These are phyloP conservation scores for Sitobion miscanthi DNA, from an alignment of 1,140 invertebrate genomes.

Conservation along the genomic window DNA sequence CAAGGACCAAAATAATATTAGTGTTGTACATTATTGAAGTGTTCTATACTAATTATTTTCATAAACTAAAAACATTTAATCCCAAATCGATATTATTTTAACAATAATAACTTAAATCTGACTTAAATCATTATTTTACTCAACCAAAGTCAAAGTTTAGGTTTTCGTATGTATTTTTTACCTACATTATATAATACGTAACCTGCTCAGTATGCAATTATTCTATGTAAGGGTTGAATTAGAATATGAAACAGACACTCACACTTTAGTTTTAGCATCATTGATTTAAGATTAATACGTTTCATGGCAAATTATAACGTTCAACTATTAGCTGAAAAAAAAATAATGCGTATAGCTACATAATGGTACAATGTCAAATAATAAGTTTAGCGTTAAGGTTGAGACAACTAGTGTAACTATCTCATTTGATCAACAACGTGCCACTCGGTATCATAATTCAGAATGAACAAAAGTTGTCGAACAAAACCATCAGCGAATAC, in stretches of 20 bases:
- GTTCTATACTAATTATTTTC: too few species aligned
- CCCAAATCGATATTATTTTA: too few species aligned
- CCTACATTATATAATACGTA: too few species aligned
- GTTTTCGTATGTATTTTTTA: too few species aligned
- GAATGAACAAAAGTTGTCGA: conserved; percentile 5
- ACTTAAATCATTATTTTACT: too few species aligned
- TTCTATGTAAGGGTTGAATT: background rate
- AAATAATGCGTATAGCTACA: background rate
- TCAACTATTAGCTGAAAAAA: background rate
- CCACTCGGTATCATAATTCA: background rate
- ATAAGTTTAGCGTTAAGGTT: background rate
- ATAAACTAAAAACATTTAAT: too few species aligned
- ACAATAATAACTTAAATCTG: too few species aligned
- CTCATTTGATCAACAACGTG: background rate
- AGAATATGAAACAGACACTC: background rate
- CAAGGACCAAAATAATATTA: too few species aligned
- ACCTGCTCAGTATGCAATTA: too few species aligned
- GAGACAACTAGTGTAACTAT: background rate
- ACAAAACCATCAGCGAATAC: background rate
- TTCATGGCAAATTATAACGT: background rate
- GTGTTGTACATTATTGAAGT: too few species aligned
- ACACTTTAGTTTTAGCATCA: background rate
- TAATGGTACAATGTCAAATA: background rate
- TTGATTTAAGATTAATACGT: background rate
- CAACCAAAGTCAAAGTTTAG: too few species aligned